phyloP scores from a whole-genome alignment of 2,797 vertebrate species.

The Decapterus maruadsi region DNA sequence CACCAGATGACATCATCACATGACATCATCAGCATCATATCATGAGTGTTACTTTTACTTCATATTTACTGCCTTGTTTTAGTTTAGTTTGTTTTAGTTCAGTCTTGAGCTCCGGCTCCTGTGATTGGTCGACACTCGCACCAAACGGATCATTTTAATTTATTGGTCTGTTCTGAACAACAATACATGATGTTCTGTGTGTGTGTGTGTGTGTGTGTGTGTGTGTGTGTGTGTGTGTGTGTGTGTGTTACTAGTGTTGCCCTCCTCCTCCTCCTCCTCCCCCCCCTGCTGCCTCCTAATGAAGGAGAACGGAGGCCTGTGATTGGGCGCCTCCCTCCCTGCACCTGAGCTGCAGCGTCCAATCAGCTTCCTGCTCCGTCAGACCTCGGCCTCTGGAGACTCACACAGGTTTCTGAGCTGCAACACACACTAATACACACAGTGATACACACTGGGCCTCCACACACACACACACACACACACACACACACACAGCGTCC shows the following conservation, averaged over 20 bases:
- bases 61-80: too few species aligned
- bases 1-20: too few species aligned
- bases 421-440: too few species aligned
- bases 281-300: constrained; percentile 11
- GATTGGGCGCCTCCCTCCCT: constrained; percentile 61
- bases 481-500: background rate
- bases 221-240: constrained; percentile 1
- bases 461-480: background rate
- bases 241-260: constrained; percentile 14
- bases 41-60: too few species aligned
- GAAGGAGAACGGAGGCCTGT: constrained; percentile 25
- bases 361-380: constrained; percentile 42
- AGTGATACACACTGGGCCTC: background rate
- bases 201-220: constrained; percentile 17
- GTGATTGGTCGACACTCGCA: too few species aligned
- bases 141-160: too few species aligned
- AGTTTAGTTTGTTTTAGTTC: too few species aligned
- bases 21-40: too few species aligned
- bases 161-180: too few species aligned
- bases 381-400: constrained; percentile 37
- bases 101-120: too few species aligned
- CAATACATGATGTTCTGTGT: background rate
- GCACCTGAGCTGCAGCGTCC: constrained; percentile 67
- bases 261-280: background rate
- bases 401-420: constrained; percentile 20